Evolutionary conservation across 1,140 invertebrate genomes (phyloP).

Genomic region (Linepithema humile): DNA sequence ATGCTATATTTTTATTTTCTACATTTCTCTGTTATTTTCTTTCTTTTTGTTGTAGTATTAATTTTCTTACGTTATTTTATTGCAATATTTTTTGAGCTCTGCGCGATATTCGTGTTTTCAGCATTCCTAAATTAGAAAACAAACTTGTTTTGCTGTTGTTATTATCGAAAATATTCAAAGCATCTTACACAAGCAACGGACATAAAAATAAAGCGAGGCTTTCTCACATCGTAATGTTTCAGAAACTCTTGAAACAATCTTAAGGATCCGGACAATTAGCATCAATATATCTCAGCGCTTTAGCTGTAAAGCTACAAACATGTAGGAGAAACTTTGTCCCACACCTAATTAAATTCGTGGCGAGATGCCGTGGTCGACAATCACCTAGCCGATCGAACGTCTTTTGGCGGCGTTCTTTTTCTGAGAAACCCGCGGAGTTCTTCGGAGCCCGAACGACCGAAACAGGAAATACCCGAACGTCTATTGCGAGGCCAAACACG

Average conservation of each 20-base stretch:
- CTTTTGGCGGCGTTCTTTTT: slow-evolving; percentile 41
- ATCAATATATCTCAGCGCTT: slow-evolving; percentile 38
- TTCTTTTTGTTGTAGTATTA: too few relatives aligned
- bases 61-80: too few relatives aligned
- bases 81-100: too few relatives aligned
- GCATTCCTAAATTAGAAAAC: too few relatives aligned
- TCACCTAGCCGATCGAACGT: slow-evolving; percentile 23
- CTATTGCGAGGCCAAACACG: slow-evolving; percentile 28
- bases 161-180: neutral
- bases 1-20: too few relatives aligned
- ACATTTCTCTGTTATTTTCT: too few relatives aligned
- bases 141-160: neutral
- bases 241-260: slow-evolving; percentile 3
- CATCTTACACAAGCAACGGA: neutral
- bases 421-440: neutral
- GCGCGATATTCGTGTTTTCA: too few relatives aligned
- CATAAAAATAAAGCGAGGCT: neutral
- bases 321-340: slow-evolving; percentile 44
- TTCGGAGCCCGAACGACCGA: neutral
- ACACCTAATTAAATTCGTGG: slow-evolving; percentile 56
- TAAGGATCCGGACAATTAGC: slow-evolving; percentile 9
- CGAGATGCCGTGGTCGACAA: slow-evolving; percentile 9
- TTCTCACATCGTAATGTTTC: slow-evolving; percentile 33
- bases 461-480: slow-evolving; percentile 40
- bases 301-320: neutral